Evolutionary conservation across 2,888 invertebrate species (phyloP), one percentile per base, ranked within the genome.

Genomic region (Melanargia galathea): DNA sequence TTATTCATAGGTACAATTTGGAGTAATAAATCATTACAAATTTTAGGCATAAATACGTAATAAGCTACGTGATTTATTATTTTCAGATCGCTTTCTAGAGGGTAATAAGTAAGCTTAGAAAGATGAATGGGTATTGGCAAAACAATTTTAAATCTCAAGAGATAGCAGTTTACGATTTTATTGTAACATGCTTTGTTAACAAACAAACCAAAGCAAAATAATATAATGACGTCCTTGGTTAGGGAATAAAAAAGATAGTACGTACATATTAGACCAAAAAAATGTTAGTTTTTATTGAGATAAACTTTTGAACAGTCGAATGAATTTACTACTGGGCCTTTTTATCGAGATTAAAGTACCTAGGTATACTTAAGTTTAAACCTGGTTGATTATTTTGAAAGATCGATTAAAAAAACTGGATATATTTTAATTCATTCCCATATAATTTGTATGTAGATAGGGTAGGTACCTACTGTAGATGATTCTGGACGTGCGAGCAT

Each of bases 1-100:
- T 52, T 52, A 52, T 52, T 52, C 35, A 52, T 52, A 35, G 35
- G 52, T 35, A 35, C 20, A 52, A 52, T 52, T 52, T 52, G 18
- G 20, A 7, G 20, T 13, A 20, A 35, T 52, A 52, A 52, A 52
- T 52, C 52, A 52, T 52, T 35, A 35, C 22, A 52, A 52, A 52
- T 52, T 52, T 52, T 52, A 52, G 52, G 18, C 52, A 20, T 52
- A 52, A 52, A 52, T 52, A 52, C 20, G 52, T 52, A 52, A 52
- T 52, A 52, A 52, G 52, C 52, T 35, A 35, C 52, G 11, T 52
- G 52, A 52, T 35, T 52, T 52, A 52, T 51, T 51, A 51, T 35
- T 52, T 35, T 20, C 33, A 20, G 20, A 52, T 52, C 52, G 35
- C 20, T 52, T 51, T 52, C 35, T 33, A 52, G 33, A 11, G 51